phyloP scores from a whole-genome alignment of 2,113 vertebrate genomes.

The Piprites chloris region DNA sequence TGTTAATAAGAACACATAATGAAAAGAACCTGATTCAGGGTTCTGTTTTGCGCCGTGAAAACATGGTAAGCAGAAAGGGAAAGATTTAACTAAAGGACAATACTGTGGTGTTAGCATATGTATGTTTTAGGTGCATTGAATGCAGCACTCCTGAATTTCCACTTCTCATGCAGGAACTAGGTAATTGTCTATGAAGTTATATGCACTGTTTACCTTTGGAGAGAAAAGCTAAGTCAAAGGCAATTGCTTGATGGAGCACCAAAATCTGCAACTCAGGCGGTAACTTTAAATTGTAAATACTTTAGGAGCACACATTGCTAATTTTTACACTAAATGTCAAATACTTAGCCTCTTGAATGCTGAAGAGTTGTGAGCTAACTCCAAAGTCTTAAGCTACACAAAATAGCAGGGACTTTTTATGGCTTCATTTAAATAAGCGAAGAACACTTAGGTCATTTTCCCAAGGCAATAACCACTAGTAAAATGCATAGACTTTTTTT shows the following conservation, averaged over 20 bases:
- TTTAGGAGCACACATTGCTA: neutral
- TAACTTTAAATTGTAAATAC: neutral
- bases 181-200: neutral
- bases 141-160: neutral
- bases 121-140: neutral
- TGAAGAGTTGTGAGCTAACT: neutral
- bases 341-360: neutral
- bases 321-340: neutral
- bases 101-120: accelerated
- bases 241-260: neutral
- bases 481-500: neutral
- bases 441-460: neutral
- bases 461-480: neutral
- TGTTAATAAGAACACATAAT: neutral
- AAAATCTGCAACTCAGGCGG: neutral
- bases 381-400: neutral
- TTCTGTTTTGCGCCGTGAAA: neutral
- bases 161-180: neutral
- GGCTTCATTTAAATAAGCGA: neutral
- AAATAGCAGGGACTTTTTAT: neutral
- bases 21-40: neutral
- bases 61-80: neutral
- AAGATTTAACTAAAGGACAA: neutral
- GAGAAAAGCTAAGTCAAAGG: neutral
- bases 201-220: neutral